Evolutionary conservation across 2,888 invertebrate genomes (phyloP).

Genomic region (Melipona beecheii): DNA sequence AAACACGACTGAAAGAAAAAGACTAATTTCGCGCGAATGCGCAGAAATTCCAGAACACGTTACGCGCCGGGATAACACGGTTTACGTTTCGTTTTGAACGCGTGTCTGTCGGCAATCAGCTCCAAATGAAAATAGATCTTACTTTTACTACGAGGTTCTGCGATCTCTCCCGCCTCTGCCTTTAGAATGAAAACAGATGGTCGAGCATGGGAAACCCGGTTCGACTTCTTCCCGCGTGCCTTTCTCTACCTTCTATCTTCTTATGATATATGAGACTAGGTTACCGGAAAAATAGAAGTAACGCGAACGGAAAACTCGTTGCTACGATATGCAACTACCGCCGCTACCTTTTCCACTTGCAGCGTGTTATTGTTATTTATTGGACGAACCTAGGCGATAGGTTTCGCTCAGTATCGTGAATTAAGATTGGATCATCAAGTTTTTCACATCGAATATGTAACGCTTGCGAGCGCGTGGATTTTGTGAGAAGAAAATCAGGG

Average conservation of each 20-base stretch:
- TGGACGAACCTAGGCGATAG: not conserved
- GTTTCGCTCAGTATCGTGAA: not conserved
- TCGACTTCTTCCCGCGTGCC: slow-evolving; percentile 19
- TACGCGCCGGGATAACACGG: slow-evolving; percentile 16
- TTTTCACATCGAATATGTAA: not conserved
- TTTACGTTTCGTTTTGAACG: slow-evolving; percentile 14
- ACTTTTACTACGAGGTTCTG: slow-evolving; percentile 32
- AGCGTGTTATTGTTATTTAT: slow-evolving; percentile 1
- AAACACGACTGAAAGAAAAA: not conserved
- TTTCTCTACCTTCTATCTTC: slow-evolving; percentile 27
- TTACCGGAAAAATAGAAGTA: slow-evolving; percentile 16
- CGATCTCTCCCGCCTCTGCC: slow-evolving; percentile 20
- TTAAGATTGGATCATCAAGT: not conserved
- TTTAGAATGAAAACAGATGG: slow-evolving; percentile 49
- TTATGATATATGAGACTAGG: slow-evolving; percentile 22
- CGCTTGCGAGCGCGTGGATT: too few relatives aligned
- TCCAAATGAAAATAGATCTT: slow-evolving; percentile 57
- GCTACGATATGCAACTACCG: not conserved
- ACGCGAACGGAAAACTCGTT: slow-evolving; percentile 15
- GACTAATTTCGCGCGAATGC: not conserved
- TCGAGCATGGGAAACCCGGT: slow-evolving; percentile 16
- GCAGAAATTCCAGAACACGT: slow-evolving; percentile 25
- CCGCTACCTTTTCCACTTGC: not conserved
- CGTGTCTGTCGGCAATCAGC: slow-evolving; percentile 25
- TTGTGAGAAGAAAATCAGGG: not conserved